A percentile compares a stretch with the other conserved stretches of the same genome.
phyloP scores from a whole-genome alignment of 2,113 vertebrate genomes.

The Myocastor coypus region DNA sequence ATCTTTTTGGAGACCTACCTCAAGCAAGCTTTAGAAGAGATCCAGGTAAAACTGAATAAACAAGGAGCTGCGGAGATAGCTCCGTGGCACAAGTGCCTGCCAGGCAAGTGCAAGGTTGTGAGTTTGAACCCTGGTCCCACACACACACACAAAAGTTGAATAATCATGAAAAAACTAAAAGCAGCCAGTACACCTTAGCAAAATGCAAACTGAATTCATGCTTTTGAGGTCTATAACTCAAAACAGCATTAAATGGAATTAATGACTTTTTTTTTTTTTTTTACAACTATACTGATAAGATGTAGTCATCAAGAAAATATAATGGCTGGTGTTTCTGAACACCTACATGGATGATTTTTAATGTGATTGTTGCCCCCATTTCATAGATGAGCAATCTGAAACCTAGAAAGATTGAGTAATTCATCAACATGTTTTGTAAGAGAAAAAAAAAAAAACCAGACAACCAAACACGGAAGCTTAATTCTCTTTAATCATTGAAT shows the following conservation, averaged over 20 bases:
- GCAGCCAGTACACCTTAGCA: neutral
- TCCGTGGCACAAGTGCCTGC: no score
- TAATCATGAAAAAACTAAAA: conserved; percentile 1
- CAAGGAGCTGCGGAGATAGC: no score
- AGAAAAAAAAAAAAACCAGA: neutral
- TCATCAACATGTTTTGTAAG: neutral
- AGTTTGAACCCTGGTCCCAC: no score
- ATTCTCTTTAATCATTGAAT: neutral
- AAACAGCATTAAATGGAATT: neutral
- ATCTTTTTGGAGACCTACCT: neutral
- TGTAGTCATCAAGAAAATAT: neutral
- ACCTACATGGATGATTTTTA: neutral
- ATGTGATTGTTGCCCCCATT: neutral
- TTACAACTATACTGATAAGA: neutral
- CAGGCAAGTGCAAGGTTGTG: no score
- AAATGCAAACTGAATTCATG: neutral
- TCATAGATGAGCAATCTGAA: neutral
- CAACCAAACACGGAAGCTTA: neutral
- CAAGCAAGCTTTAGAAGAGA: neutral
- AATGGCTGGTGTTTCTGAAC: neutral
- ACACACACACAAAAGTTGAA: neutral
- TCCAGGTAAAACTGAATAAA: neutral
- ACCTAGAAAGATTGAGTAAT: neutral
- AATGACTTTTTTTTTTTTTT: neutral
- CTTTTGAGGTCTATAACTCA: neutral